Evolutionary conservation across 2,797 vertebrate species (phyloP), one percentile per base, ranked within the genome.

Genomic region (Nannoperca obscura): DNA sequence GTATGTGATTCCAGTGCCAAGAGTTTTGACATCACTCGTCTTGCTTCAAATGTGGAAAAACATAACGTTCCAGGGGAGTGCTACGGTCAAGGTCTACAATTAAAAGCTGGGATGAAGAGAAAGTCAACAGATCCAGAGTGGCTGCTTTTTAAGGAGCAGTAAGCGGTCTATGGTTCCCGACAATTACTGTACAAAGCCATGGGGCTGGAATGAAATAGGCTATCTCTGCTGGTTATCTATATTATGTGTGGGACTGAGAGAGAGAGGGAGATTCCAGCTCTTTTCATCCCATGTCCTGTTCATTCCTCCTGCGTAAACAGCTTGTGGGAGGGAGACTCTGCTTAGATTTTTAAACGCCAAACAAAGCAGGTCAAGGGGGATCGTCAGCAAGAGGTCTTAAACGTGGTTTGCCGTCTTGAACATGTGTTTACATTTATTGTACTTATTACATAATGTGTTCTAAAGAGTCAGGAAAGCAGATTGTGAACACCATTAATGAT

Each of bases 161-260:
- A 24, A 70, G 36, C 10, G 14, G 55, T 19, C 40, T 71, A 47
- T 59, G 47, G 32, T 71, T 86, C 65, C 80, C 44, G 72, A 81
- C 76, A 78, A 87, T 91, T 82, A 89, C 34, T 69, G 76, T 65
- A 76, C 79, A 89, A 88, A 91, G 88, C 78, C 71, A 69, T 17
- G 32, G 57, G 84, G 78, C 47, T 65, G 81, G 83, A 78, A 83
- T 80, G 59, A 80, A 87, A 82, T 11, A 60, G 55, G 69, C 78
- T 89, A 92, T 94, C 93, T 88, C 47, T 68, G 46, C 81, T 84
- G 91, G 88, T 93, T 94, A 94, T 92, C 86, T 90, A 66, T 92
- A 93, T 93, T 92, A 95, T 95, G 94, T 88, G 81, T 77, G 66
- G 81, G 83, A 58, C 80, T 90, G 91, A 94, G 86, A 91, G 92